phyloP scores from a whole-genome alignment of 2,888 invertebrate genomes.

The Bruchidius siliquastri region DNA sequence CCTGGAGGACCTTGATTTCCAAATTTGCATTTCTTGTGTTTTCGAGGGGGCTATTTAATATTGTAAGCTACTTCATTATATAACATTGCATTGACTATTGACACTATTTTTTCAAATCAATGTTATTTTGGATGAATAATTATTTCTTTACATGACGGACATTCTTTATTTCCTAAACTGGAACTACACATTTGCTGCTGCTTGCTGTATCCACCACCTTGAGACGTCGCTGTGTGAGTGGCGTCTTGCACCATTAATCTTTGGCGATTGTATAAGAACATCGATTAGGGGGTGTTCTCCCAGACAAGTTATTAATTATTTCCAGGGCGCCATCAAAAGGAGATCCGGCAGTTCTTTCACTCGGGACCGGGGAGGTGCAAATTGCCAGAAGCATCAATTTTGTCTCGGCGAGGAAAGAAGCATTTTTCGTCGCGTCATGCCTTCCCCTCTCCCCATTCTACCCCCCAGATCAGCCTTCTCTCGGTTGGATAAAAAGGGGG shows the following conservation, averaged over 20 bases:
- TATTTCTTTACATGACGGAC: too few relatives aligned
- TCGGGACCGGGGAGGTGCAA: constrained; percentile 31
- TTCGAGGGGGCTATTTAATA: too few relatives aligned
- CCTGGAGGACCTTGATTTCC: too few relatives aligned
- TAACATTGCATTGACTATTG: too few relatives aligned
- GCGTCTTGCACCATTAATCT: constrained; percentile 39
- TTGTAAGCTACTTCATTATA: too few relatives aligned
- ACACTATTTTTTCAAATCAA: too few relatives aligned
- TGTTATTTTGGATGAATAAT: too few relatives aligned
- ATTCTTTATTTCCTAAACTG: too few relatives aligned
- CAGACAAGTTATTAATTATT: constrained; percentile 43
- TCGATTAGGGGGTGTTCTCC: constrained; percentile 39
- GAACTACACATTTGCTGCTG: too few relatives aligned
- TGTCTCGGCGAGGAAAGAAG: constrained; percentile 22
- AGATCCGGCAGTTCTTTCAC: constrained; percentile 26
- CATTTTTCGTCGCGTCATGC: constrained; percentile 18
- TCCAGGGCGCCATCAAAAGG: constrained; percentile 35
- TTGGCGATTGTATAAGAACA: constrained; percentile 40
- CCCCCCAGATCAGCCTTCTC: background rate
- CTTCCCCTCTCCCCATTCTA: background rate
- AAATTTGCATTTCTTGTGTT: too few relatives aligned
- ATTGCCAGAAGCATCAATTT: constrained; percentile 38
- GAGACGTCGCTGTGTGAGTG: background rate
- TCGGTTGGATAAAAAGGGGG: background rate
- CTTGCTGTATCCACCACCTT: too few relatives aligned